Conservation (phyloP, 2,888 invertebrate species). For the Drosophila acutilabella region DNA sequence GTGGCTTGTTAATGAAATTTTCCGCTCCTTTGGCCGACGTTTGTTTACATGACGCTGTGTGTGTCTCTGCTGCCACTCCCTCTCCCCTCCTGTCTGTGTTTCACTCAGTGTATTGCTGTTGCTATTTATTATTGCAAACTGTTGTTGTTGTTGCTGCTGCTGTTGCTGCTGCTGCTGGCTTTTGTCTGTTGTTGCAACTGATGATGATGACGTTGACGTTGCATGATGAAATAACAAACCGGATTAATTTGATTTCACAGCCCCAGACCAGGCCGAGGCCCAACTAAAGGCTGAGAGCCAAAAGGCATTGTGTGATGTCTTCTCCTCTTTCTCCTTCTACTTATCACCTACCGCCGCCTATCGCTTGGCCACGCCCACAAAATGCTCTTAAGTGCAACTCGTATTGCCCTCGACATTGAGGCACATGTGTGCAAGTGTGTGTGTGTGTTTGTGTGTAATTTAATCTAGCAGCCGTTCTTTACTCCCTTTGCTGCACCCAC, state of each 20-base stretch:
- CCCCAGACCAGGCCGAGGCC: conserved; percentile 26
- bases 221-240: conserved; percentile 83
- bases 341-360: background rate
- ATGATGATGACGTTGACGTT: conserved; percentile 77
- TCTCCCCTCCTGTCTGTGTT: conserved; percentile 23
- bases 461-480: conserved; percentile 60
- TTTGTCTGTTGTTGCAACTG: conserved; percentile 80
- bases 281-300: conserved; percentile 21
- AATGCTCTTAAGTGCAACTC: conserved; percentile 53
- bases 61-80: conserved; percentile 16
- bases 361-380: conserved; percentile 2
- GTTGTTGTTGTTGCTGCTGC: conserved; percentile 63
- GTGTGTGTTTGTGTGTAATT: conserved; percentile 45
- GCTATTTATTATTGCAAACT: conserved; percentile 79
- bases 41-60: conserved; percentile 53
- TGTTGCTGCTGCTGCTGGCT: conserved; percentile 52
- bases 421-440: conserved; percentile 17
- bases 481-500: no score
- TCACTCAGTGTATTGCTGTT: conserved; percentile 17
- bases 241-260: conserved; percentile 82
- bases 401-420: conserved; percentile 32
- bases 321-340: background rate
- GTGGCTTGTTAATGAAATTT: conserved; percentile 76
- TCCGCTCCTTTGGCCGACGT: conserved; percentile 77
- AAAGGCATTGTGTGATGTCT: conserved; percentile 34